A percentile compares a stretch with the other conserved stretches of the same genome.
These are phyloP conservation scores for Artemia sinica DNA, from an alignment of 2,888 invertebrate species.

Conservation along the genomic window DNA sequence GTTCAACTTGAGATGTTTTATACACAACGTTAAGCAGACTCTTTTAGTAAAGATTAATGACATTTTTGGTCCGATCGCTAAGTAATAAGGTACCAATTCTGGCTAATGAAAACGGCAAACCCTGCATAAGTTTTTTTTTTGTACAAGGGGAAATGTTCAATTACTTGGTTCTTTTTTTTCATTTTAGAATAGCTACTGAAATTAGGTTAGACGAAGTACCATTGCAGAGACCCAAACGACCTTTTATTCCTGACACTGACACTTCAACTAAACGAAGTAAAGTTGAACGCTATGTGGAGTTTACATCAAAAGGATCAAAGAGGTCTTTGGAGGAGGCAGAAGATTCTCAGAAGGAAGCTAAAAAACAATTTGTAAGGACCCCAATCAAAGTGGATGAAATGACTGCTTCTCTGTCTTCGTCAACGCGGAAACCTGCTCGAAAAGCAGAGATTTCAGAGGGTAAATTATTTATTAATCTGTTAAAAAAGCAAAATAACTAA, in stretches of 20 bases:
- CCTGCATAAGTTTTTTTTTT: too few relatives aligned
- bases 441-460: background rate
- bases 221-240: background rate
- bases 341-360: background rate
- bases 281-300: slow-evolving; percentile 11
- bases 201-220: background rate
- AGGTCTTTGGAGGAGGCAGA: slow-evolving; percentile 1
- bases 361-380: slow-evolving; percentile 5
- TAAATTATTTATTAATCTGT: background rate
- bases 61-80: too few relatives aligned
- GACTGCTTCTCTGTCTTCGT: slow-evolving; percentile 3
- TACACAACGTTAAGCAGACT: too few relatives aligned
- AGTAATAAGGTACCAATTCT: too few relatives aligned
- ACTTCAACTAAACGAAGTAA: slow-evolving; percentile 1
- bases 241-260: background rate
- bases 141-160: too few relatives aligned
- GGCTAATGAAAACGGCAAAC: too few relatives aligned
- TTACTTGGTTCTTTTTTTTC: too few relatives aligned
- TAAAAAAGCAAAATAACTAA: background rate
- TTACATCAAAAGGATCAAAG: background rate
- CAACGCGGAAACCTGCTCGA: background rate
- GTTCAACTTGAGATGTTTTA: too few relatives aligned
- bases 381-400: slow-evolving; percentile 7
- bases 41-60: too few relatives aligned
- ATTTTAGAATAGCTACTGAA: too few relatives aligned